Evolutionary conservation across 2,888 invertebrate species (phyloP).

Genomic region (Dryomyza anilis): DNA sequence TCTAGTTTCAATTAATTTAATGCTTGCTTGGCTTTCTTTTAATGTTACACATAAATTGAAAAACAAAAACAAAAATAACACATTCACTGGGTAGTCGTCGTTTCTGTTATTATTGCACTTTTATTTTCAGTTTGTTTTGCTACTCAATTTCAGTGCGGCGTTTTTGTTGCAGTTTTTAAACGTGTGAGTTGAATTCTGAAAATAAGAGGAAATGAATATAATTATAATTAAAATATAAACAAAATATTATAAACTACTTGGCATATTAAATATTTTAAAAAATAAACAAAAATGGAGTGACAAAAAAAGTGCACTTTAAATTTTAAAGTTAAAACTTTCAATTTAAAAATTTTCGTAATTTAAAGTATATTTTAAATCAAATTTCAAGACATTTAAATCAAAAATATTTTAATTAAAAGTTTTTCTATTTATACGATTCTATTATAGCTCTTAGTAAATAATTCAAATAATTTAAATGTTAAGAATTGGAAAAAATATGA

Average conservation of each 20-base stretch:
- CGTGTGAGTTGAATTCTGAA: neutral
- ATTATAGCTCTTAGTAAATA: too few species aligned
- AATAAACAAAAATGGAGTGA: too few species aligned
- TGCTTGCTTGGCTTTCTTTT: neutral
- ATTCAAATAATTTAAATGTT: too few species aligned
- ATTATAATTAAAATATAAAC: too few species aligned
- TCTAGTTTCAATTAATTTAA: conserved; percentile 1
- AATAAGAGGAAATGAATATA: neutral
- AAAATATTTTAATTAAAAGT: neutral
- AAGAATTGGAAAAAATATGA: too few species aligned
- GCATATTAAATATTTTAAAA: neutral
- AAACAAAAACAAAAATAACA: neutral
- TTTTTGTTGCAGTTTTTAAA: neutral
- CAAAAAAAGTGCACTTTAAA: too few species aligned
- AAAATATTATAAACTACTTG: too few species aligned
- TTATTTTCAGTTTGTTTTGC: conserved; percentile 11
- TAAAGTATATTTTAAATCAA: neutral
- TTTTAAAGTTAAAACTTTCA: too few species aligned
- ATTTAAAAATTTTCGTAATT: too few species aligned
- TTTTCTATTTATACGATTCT: too few species aligned
- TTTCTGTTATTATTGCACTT: neutral
- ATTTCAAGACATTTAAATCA: neutral
- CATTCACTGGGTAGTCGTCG: neutral
- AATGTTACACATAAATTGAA: neutral
- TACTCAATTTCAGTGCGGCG: conserved; percentile 1